These are phyloP conservation scores for Myxocyprinus asiaticus DNA, from an alignment of 2,113 vertebrate species.

Conservation along the genomic window DNA sequence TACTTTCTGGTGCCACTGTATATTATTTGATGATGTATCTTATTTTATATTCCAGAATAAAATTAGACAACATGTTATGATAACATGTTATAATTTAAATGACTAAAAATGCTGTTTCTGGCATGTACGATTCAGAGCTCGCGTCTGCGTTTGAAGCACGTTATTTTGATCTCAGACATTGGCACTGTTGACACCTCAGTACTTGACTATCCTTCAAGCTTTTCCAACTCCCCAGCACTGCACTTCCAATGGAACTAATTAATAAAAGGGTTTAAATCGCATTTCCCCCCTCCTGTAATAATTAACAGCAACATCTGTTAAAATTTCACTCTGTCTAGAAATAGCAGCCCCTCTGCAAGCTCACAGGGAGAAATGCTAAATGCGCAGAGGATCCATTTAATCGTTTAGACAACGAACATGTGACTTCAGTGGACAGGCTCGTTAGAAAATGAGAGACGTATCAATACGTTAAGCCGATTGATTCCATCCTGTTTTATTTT, in stretches of 20 bases:
- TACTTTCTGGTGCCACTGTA: too few species aligned
- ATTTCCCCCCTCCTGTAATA: constrained; percentile 50
- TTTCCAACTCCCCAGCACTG: constrained; percentile 33
- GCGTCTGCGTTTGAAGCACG: constrained; percentile 22
- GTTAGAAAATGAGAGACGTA: constrained; percentile 23
- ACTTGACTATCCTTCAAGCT: constrained; percentile 47
- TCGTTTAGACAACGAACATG: neutral
- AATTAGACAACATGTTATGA: neutral
- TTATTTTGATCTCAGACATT: constrained; percentile 51
- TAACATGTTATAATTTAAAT: neutral
- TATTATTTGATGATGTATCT: too few species aligned
- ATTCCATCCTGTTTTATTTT: constrained; percentile 16
- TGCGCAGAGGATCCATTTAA: neutral
- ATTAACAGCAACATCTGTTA: constrained; percentile 59
- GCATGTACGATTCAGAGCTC: neutral
- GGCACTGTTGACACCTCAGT: constrained; percentile 45
- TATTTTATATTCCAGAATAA: neutral
- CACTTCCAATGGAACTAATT: constrained; percentile 57
- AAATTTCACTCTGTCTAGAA: constrained; percentile 48
- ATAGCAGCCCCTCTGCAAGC: constrained; percentile 40
- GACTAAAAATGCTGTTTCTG: neutral
- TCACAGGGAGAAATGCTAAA: constrained; percentile 33
- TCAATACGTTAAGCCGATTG: neutral
- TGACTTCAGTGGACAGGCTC: neutral
- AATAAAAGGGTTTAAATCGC: constrained; percentile 57